These are phyloP conservation scores for Tiaroga cobitis DNA, from an alignment of 2,797 vertebrate species.

Conservation along the genomic window DNA sequence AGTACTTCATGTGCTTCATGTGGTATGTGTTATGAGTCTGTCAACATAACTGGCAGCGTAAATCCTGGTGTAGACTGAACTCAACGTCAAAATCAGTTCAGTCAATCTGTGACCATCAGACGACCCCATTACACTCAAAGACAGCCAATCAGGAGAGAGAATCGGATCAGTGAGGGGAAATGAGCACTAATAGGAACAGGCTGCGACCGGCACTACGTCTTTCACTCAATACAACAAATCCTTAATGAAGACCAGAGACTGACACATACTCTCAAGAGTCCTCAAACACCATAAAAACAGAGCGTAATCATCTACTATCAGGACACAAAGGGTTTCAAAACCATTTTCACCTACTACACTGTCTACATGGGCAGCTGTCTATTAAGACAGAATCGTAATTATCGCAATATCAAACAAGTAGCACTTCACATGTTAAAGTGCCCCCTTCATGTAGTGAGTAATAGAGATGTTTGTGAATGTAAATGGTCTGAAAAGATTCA, in stretches of 20 bases:
- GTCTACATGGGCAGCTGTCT: neutral
- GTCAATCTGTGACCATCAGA: slow-evolving; percentile 48
- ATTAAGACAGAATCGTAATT: neutral
- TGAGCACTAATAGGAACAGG: slow-evolving; percentile 75
- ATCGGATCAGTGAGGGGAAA: slow-evolving; percentile 75
- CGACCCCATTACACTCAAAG: slow-evolving; percentile 60
- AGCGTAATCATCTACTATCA: neutral
- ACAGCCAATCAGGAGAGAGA: slow-evolving; percentile 71
- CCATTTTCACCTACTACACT: neutral
- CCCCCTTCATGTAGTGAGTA: neutral
- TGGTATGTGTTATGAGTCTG: slow-evolving; percentile 3
- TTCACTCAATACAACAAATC: slow-evolving; percentile 41
- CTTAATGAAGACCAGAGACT: slow-evolving; percentile 50
- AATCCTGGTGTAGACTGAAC: neutral
- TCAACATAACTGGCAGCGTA: neutral
- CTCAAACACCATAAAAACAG: neutral
- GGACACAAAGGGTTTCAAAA: neutral
- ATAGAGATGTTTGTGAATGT: neutral
- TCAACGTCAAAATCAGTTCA: slow-evolving; percentile 14
- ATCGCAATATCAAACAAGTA: neutral
- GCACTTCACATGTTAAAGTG: neutral
- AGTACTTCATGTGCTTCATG: neutral
- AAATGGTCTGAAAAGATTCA: neutral
- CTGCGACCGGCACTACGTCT: slow-evolving; percentile 67
- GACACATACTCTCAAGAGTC: neutral